Conservation (phyloP, 2,113 vertebrate genomes). For the Gopherus evgoodei region DNA sequence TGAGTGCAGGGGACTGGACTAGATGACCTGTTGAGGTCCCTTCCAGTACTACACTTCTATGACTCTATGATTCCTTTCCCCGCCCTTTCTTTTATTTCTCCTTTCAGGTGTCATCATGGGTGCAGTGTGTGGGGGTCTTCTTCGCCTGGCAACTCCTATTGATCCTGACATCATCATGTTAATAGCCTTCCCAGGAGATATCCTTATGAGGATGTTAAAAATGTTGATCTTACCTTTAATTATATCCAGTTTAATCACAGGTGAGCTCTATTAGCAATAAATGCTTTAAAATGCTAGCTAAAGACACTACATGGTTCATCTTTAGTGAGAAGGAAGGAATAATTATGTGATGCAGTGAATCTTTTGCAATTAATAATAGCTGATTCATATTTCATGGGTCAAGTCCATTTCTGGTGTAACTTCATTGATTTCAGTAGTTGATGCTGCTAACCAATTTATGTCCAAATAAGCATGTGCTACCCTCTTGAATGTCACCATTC, state of each 20-base stretch:
- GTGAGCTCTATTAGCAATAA: conserved; percentile 76
- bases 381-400: neutral
- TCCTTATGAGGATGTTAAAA: conserved; percentile 99
- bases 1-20: neutral
- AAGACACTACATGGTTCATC: conserved; percentile 16
- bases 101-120: conserved; percentile 93
- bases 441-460: neutral
- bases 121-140: conserved; percentile 88
- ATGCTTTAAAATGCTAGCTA: conserved; percentile 52
- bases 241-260: conserved; percentile 99
- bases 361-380: neutral
- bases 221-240: conserved; percentile 99
- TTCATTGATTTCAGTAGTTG: neutral
- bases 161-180: conserved; percentile 96
- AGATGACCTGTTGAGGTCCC: neutral
- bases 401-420: neutral
- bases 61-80: neutral
- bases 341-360: neutral
- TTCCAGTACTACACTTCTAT: neutral
- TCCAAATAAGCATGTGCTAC: neutral
- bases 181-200: conserved; percentile 97
- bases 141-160: conserved; percentile 92
- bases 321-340: neutral
- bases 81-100: neutral
- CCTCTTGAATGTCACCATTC: neutral